Evolutionary conservation across 2,797 vertebrate species (phyloP).

Genomic region (Urocyon cinereoargenteus): DNA sequence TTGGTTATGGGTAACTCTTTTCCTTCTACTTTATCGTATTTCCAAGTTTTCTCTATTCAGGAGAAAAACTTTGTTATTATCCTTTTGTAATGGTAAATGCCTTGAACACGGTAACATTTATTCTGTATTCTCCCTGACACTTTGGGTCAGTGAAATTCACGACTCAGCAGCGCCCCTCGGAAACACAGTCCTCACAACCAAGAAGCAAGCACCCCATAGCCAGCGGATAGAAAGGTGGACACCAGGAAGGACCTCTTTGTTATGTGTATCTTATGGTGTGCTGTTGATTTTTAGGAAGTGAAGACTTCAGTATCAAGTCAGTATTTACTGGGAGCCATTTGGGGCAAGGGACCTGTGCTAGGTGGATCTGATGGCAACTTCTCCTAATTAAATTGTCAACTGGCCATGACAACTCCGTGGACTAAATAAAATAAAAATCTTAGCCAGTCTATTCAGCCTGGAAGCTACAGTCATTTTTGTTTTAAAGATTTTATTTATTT

Average conservation of each 20-base stretch:
- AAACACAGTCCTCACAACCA: neutral
- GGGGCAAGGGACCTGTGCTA: neutral
- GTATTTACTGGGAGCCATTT: neutral
- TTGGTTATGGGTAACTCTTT: neutral
- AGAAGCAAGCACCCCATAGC: neutral
- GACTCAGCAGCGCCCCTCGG: neutral
- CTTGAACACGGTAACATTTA: neutral
- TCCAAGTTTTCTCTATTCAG: neutral
- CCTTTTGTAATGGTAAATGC: neutral
- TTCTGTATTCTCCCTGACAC: neutral
- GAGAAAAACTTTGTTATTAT: neutral
- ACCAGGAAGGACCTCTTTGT: neutral
- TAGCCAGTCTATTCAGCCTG: neutral
- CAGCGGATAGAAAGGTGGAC: neutral
- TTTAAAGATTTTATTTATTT: too few species aligned
- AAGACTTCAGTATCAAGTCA: neutral
- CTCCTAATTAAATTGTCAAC: constrained; percentile 48
- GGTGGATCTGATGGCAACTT: neutral
- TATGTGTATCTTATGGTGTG: neutral
- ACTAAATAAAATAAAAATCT: constrained; percentile 52
- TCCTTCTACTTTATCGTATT: neutral
- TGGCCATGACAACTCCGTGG: neutral
- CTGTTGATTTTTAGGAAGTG: neutral
- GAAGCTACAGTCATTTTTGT: constrained; percentile 24
- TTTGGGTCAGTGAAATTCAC: neutral